phyloP scores from a whole-genome alignment of 30 jellyfish, hydroid and myxozoan species.

The Morbakka virulenta region DNA sequence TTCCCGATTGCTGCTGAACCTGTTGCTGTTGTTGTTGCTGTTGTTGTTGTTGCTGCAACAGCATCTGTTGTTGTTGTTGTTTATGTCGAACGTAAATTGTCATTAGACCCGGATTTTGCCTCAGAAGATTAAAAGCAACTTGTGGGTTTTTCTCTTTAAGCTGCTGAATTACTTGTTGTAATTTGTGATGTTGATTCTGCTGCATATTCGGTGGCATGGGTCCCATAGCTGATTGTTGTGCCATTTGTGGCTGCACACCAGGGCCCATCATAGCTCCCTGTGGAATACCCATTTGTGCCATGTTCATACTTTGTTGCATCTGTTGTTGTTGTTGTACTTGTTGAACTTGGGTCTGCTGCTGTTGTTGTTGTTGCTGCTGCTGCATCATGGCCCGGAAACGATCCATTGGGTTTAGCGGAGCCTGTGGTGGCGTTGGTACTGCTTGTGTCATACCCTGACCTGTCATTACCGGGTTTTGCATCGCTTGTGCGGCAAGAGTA shows the following conservation, averaged over 20 bases:
- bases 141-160: slow-evolving; percentile 59
- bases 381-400: slow-evolving; percentile 75
- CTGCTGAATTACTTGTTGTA: slow-evolving; percentile 72
- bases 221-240: background rate
- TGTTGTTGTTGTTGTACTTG: slow-evolving; percentile 62
- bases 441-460: background rate
- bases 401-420: slow-evolving; percentile 51
- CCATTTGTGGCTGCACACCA: background rate
- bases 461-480: slow-evolving; percentile 50
- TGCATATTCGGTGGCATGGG: background rate
- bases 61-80: slow-evolving; percentile 75
- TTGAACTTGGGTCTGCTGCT: slow-evolving; percentile 54
- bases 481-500: slow-evolving; percentile 48
- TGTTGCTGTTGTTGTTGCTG: slow-evolving; percentile 74
- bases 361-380: slow-evolving; percentile 55
- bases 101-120: slow-evolving; percentile 67
- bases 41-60: slow-evolving; percentile 48
- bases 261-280: slow-evolving; percentile 25
- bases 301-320: slow-evolving; percentile 53
- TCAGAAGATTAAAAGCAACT: slow-evolving; percentile 61
- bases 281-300: slow-evolving; percentile 16
- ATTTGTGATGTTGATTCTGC: slow-evolving; percentile 37
- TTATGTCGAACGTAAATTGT: slow-evolving; percentile 65
- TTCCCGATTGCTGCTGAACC: slow-evolving; percentile 36
- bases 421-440: slow-evolving; percentile 10